These are phyloP conservation scores for Orchestes rusci DNA, from an alignment of 2,888 invertebrate genomes.

Conservation along the genomic window DNA sequence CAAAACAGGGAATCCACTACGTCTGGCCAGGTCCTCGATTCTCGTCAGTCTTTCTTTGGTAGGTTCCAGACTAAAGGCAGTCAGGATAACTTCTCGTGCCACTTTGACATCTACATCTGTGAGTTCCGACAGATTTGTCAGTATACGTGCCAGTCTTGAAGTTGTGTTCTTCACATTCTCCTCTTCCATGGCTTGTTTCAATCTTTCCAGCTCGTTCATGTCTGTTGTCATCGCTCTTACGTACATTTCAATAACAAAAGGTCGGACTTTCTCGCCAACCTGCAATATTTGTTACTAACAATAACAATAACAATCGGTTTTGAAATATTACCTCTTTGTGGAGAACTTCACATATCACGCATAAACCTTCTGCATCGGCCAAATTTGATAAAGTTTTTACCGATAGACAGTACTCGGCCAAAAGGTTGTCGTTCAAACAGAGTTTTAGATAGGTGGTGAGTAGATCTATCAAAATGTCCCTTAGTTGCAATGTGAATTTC, in stretches of 20 bases:
- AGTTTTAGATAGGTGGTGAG: constrained; percentile 41
- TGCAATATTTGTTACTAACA: constrained; percentile 12
- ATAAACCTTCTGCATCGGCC: constrained; percentile 63
- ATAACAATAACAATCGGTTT: neutral
- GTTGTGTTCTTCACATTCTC: constrained; percentile 50
- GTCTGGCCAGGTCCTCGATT: constrained; percentile 49
- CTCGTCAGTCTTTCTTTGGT: constrained; percentile 52
- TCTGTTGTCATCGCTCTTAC: constrained; percentile 68
- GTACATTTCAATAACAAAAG: constrained; percentile 64
- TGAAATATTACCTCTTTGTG: constrained; percentile 36
- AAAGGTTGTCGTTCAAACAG: constrained; percentile 34
- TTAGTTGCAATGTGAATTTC: constrained; percentile 38
- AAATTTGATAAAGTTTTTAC: constrained; percentile 43
- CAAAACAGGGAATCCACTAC: constrained; percentile 46
- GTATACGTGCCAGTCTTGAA: constrained; percentile 54
- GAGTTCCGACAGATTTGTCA: constrained; percentile 56
- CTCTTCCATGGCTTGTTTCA: constrained; percentile 51
- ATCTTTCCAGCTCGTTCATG: constrained; percentile 65
- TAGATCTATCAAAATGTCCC: constrained; percentile 38
- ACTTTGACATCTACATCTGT: constrained; percentile 55
- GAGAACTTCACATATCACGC: constrained; percentile 55
- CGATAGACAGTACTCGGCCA: constrained; percentile 35
- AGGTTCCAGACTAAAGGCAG: constrained; percentile 70
- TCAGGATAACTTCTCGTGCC: constrained; percentile 63
- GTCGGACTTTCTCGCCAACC: constrained; percentile 45